phyloP scores from a whole-genome alignment of 2,797 vertebrate species.

The Acropternis orthonyx region DNA sequence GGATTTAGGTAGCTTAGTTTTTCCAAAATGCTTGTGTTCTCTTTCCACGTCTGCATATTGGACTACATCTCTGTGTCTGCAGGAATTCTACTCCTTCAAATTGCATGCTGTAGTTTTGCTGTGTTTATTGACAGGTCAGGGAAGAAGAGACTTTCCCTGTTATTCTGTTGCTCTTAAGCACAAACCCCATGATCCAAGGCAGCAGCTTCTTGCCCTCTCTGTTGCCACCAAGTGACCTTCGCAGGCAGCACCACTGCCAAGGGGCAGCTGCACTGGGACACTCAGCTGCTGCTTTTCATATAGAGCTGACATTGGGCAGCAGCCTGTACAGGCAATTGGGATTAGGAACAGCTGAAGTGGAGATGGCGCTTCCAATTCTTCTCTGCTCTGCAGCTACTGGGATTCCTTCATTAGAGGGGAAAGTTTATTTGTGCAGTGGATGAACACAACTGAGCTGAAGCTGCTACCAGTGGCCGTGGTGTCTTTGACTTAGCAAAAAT shows the following conservation, averaged over 20 bases:
- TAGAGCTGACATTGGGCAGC: background rate
- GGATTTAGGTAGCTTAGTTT: background rate
- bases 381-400: background rate
- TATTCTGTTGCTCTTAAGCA: background rate
- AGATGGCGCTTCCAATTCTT: background rate
- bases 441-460: background rate
- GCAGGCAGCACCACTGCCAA: background rate
- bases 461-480: background rate
- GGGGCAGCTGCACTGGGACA: background rate
- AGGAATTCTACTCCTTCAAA: background rate
- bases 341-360: background rate
- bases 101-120: background rate
- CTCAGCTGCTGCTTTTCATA: background rate
- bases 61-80: background rate
- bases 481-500: conserved; percentile 16
- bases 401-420: background rate
- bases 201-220: background rate
- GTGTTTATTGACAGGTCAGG: background rate
- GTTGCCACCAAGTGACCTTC: background rate
- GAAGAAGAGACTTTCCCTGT: background rate
- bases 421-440: background rate
- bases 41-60: background rate
- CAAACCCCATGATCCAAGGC: background rate
- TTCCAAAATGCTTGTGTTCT: background rate
- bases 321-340: background rate